Conservation (phyloP, 2,888 invertebrate species). For the Sericinus montela region DNA sequence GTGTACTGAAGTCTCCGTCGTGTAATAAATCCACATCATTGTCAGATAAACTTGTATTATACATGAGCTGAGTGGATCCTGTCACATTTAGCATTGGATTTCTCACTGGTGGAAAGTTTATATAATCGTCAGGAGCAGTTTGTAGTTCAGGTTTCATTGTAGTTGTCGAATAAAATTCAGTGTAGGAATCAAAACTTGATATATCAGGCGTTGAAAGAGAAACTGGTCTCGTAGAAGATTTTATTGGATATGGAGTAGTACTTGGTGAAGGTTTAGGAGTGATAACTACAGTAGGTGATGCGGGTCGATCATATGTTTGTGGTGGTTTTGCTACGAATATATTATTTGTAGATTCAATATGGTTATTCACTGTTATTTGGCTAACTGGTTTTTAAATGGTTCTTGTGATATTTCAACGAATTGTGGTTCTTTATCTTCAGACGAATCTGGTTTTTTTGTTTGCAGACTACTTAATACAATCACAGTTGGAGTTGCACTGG, state of each 20-base stretch:
- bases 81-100: slow-evolving; percentile 90
- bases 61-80: slow-evolving; percentile 68
- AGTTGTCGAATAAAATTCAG: slow-evolving; percentile 46
- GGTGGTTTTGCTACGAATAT: slow-evolving; percentile 66
- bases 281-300: slow-evolving; percentile 82
- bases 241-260: slow-evolving; percentile 58
- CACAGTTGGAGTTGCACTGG: slow-evolving; percentile 71
- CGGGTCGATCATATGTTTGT: slow-evolving; percentile 63
- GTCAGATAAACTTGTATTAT: slow-evolving; percentile 72
- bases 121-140: slow-evolving; percentile 84
- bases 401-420: slow-evolving; percentile 75
- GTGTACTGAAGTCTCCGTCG: slow-evolving; percentile 86
- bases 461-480: slow-evolving; percentile 60
- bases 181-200: slow-evolving; percentile 48
- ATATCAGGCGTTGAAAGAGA: slow-evolving; percentile 35
- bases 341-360: slow-evolving; percentile 78
- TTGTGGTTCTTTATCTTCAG: slow-evolving; percentile 49
- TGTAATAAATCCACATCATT: slow-evolving; percentile 69
- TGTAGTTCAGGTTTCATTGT: slow-evolving; percentile 77
- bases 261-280: slow-evolving; percentile 82
- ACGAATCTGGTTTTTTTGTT: slow-evolving; percentile 45
- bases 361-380: slow-evolving; percentile 80
- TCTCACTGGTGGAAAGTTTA: slow-evolving; percentile 91
- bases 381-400: slow-evolving; percentile 71
- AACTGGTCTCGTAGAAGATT: slow-evolving; percentile 40